phyloP scores from a whole-genome alignment of 1,140 invertebrate genomes.

The Bombus waltoni region DNA sequence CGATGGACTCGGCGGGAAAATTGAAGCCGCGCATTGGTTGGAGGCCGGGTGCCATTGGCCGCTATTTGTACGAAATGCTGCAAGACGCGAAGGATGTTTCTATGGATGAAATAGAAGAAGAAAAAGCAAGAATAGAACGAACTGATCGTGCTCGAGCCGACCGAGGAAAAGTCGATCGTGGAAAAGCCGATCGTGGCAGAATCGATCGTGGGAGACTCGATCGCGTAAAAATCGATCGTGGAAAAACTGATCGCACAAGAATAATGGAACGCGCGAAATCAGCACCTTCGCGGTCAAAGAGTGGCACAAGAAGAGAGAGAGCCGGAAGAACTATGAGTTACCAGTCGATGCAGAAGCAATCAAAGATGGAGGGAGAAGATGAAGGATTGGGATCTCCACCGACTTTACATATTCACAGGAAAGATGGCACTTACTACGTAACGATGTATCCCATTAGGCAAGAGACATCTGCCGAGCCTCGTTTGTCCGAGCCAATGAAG shows the following conservation, averaged over 20 bases:
- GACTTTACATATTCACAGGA: conserved; percentile 76
- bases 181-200: not conserved
- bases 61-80: conserved; percentile 70
- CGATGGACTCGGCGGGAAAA: conserved; percentile 52
- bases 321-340: conserved; percentile 54
- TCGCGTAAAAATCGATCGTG: not conserved
- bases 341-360: conserved; percentile 50
- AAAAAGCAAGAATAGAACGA: conserved; percentile 4
- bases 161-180: not conserved
- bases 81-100: conserved; percentile 69
- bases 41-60: conserved; percentile 77
- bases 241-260: not conserved
- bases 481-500: conserved; percentile 74
- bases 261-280: conserved; percentile 43
- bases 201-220: not conserved
- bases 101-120: not conserved
- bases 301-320: not conserved
- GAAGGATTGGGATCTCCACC: conserved; percentile 68
- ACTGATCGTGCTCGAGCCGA: conserved; percentile 8
- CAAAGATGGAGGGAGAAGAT: conserved; percentile 48
- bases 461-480: conserved; percentile 57
- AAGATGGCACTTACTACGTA: conserved; percentile 78
- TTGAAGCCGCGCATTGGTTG: conserved; percentile 75
- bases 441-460: conserved; percentile 79
- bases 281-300: conserved; percentile 8